Percentiles rank a stretch among this genome's conserved stretches.
phyloP scores from a whole-genome alignment of 1,140 invertebrate genomes.

The Philotrypesis tridentata region DNA sequence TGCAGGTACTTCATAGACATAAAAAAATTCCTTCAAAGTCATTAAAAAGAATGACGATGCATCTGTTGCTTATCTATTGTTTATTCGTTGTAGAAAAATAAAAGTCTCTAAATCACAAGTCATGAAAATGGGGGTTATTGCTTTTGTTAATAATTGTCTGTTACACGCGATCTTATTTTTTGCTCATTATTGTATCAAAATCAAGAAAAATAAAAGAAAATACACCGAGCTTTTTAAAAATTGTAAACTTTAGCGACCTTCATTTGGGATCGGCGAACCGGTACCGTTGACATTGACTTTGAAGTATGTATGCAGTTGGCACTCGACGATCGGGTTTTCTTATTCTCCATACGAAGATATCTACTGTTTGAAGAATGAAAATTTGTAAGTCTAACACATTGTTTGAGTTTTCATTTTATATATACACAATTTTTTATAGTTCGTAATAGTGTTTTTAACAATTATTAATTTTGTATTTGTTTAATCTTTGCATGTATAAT shows the following conservation, averaged over 20 bases:
- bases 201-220: conserved; percentile 1
- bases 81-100: conserved; percentile 52
- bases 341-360: conserved; percentile 9
- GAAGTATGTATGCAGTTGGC: conserved; percentile 50
- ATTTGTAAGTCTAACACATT: conserved; percentile 36
- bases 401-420: conserved; percentile 36
- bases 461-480: conserved; percentile 33
- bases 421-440: conserved; percentile 24
- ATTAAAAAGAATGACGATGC: conserved; percentile 9
- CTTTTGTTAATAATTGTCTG: conserved; percentile 36
- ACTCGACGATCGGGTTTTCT: conserved; percentile 41
- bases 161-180: conserved; percentile 5
- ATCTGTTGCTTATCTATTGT: conserved; percentile 38
- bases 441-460: conserved; percentile 17
- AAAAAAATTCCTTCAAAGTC: conserved; percentile 11
- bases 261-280: conserved; percentile 50
- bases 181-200: conserved; percentile 19
- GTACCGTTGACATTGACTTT: conserved; percentile 46
- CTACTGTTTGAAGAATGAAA: conserved; percentile 20
- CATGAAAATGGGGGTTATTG: conserved; percentile 47
- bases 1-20: conserved; percentile 26
- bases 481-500: conserved; percentile 25
- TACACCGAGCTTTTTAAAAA: conserved; percentile 18
- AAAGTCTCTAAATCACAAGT: conserved; percentile 43
- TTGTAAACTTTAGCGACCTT: conserved; percentile 37